A percentile compares a stretch with the other conserved stretches of the same genome.
These are phyloP conservation scores for Tetrao urogallus DNA, from an alignment of 2,113 vertebrate genomes.

Conservation along the genomic window DNA sequence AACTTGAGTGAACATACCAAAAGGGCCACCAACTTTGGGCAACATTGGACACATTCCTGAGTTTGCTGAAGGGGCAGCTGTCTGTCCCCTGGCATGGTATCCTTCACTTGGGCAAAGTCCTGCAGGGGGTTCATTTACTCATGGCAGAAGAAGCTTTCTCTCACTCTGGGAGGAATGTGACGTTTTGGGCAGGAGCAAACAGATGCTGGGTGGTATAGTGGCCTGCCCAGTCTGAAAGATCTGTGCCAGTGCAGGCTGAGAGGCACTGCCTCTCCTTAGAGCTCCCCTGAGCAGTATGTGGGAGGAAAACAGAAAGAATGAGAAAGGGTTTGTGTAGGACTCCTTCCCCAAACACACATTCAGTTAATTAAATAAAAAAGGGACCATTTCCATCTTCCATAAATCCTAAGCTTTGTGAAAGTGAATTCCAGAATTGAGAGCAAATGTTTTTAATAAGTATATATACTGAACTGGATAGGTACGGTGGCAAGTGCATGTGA, in stretches of 20 bases:
- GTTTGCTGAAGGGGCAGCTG: background rate
- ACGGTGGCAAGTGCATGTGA: fast-evolving
- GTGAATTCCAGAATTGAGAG: background rate
- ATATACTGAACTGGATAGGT: background rate
- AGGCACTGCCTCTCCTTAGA: background rate
- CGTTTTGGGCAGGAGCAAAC: background rate
- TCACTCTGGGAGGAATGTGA: background rate
- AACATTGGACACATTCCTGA: background rate
- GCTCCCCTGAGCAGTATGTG: background rate
- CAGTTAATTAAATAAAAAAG: background rate
- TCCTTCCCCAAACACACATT: fast-evolving
- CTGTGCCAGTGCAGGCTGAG: background rate
- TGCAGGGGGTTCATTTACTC: fast-evolving
- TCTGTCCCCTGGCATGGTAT: background rate
- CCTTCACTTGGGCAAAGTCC: background rate
- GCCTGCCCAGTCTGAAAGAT: background rate
- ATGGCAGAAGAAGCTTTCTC: background rate
- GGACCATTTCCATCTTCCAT: background rate
- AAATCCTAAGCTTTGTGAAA: background rate
- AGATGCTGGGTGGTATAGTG: background rate
- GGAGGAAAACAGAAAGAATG: background rate
- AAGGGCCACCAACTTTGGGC: background rate
- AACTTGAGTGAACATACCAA: background rate
- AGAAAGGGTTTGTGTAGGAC: background rate
- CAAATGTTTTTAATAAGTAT: background rate